These are phyloP conservation scores for Sarcophilus harrisii DNA, from an alignment of 2,797 vertebrate species.

Conservation along the genomic window DNA sequence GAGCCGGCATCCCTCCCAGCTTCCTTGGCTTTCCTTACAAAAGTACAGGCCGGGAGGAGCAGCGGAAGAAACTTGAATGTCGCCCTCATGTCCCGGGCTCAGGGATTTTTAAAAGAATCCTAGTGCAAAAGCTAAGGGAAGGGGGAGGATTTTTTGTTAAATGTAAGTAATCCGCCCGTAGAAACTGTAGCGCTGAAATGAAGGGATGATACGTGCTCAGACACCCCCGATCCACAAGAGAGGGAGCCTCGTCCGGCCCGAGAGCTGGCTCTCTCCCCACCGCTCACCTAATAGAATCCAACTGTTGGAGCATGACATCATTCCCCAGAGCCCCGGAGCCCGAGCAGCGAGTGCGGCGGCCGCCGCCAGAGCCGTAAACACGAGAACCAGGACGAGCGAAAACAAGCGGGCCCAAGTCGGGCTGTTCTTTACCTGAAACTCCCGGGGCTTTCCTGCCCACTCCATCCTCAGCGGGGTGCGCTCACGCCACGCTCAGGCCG, in stretches of 20 bases:
- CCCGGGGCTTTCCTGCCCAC: conserved; percentile 86
- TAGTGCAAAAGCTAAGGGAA: not conserved
- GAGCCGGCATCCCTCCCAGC: conserved; percentile 2
- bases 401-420: conserved; percentile 25
- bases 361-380: conserved; percentile 68
- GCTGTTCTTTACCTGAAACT: conserved; percentile 89
- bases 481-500: conserved; percentile 84
- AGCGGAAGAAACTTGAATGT: conserved; percentile 36
- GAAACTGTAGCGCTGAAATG: conserved; percentile 55
- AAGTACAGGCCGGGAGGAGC: conserved; percentile 54
- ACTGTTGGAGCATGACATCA: conserved; percentile 87
- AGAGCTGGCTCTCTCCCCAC: conserved; percentile 80
- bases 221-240: conserved; percentile 63
- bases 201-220: conserved; percentile 39
- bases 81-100: conserved; percentile 16
- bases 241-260: conserved; percentile 43
- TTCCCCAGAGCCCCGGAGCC: conserved; percentile 79
- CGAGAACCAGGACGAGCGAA: not conserved
- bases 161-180: conserved; percentile 30
- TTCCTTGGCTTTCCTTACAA: conserved; percentile 33
- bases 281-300: conserved; percentile 85
- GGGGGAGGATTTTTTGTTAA: conserved; percentile 28
- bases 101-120: conserved; percentile 38
- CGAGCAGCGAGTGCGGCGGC: conserved; percentile 18
- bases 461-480: conserved; percentile 88